Percentiles rank a stretch among this genome's conserved stretches.
phyloP scores from a whole-genome alignment of 2,888 invertebrate species.

The Pammene fasciana region DNA sequence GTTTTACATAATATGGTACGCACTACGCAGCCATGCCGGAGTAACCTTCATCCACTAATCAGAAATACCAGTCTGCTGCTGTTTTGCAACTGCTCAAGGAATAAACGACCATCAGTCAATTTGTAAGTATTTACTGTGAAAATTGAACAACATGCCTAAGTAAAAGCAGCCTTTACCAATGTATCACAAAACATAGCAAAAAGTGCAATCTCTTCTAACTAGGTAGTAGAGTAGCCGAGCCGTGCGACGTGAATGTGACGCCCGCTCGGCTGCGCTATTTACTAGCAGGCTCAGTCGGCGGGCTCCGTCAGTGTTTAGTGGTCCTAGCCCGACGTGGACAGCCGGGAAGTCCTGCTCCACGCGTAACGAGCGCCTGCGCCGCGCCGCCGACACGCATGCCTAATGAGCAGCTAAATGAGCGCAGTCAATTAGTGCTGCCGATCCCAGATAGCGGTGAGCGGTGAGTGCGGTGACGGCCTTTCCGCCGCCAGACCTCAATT shows the following conservation, averaged over 20 bases:
- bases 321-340: neutral
- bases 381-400: conserved; percentile 15
- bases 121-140: too few relatives aligned
- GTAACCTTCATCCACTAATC: too few relatives aligned
- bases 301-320: too few relatives aligned
- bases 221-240: neutral
- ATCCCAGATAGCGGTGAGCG: neutral
- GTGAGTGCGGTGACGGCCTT: conserved; percentile 7
- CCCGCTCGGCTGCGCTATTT: conserved; percentile 9
- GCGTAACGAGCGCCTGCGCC: conserved; percentile 10
- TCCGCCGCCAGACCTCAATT: conserved; percentile 1
- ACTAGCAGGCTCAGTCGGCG: neutral
- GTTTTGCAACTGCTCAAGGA: too few relatives aligned
- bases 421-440: conserved; percentile 15
- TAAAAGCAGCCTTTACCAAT: too few relatives aligned
- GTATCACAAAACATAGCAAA: neutral
- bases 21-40: too few relatives aligned
- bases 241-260: conserved; percentile 8
- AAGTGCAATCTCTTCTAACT: neutral
- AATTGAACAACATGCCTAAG: too few relatives aligned
- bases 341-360: conserved; percentile 9
- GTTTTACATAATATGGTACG: too few relatives aligned
- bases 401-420: conserved; percentile 13
- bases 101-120: too few relatives aligned
- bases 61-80: too few relatives aligned